Percentiles rank a stretch among this genome's conserved stretches.
Evolutionary conservation across 2,797 vertebrate species (phyloP).

Genomic region (Pseudomugil tenellus): DNA sequence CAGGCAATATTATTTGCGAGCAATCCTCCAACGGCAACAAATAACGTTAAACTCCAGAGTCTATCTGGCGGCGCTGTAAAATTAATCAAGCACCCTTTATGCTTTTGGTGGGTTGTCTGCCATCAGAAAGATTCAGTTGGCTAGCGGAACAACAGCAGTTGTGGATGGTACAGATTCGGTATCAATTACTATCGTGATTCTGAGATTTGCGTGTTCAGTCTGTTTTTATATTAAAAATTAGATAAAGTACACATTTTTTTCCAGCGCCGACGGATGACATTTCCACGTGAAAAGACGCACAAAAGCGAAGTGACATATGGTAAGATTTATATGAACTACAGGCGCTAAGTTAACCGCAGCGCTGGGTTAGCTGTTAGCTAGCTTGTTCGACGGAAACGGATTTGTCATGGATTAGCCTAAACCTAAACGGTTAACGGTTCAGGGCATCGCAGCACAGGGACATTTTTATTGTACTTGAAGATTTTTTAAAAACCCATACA

Average conservation of each 20-base stretch:
- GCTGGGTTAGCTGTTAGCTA: slow-evolving; percentile 58
- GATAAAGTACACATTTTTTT: slow-evolving; percentile 34
- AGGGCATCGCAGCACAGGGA: neutral
- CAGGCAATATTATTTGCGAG: no score
- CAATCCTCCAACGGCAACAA: neutral
- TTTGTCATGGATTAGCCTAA: slow-evolving; percentile 66
- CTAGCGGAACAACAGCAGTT: slow-evolving; percentile 66
- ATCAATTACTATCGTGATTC: slow-evolving; percentile 41
- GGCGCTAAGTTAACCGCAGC: slow-evolving; percentile 30
- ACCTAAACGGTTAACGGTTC: slow-evolving; percentile 43
- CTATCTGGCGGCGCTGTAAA: slow-evolving; percentile 35
- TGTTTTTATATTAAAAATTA: slow-evolving; percentile 37
- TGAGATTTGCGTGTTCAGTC: slow-evolving; percentile 56
- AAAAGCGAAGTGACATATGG: neutral
- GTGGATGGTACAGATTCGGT: slow-evolving; percentile 66
- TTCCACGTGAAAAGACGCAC: no score
- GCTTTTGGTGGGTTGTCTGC: slow-evolving; percentile 35
- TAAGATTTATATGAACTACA: slow-evolving; percentile 9
- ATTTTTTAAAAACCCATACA: accelerated
- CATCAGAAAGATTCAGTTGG: slow-evolving; percentile 49
- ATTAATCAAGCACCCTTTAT: slow-evolving; percentile 54
- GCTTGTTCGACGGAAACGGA: slow-evolving; percentile 64
- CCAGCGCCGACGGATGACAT: accelerated
- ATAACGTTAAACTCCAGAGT: neutral
- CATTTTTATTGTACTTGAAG: neutral